phyloP scores from a whole-genome alignment of 1,140 invertebrate genomes.

The Spodoptera litura region DNA sequence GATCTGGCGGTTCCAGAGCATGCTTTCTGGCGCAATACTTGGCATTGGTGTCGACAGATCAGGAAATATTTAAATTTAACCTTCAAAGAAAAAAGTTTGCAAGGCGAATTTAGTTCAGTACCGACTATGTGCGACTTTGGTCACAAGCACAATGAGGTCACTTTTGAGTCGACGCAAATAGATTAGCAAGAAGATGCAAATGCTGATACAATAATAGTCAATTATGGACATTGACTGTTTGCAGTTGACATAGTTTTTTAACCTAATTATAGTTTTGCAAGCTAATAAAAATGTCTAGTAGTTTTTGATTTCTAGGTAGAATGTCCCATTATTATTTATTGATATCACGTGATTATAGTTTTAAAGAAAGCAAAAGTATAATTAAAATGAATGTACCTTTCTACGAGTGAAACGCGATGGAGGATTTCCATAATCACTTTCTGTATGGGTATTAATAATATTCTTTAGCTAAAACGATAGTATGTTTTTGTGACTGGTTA shows the following conservation, averaged over 20 bases:
- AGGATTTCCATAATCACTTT: no score
- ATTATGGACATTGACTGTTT: slow-evolving; percentile 3
- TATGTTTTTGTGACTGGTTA: no score
- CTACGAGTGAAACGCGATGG: no score
- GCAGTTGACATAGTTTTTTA: background rate
- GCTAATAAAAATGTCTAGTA: background rate
- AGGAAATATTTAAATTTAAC: slow-evolving; percentile 58
- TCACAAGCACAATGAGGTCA: slow-evolving; percentile 19
- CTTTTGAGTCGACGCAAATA: slow-evolving; percentile 17
- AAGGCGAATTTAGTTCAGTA: slow-evolving; percentile 51
- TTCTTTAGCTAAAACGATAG: no score
- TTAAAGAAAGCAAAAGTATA: background rate
- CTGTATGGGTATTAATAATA: no score
- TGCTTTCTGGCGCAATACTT: slow-evolving; percentile 59
- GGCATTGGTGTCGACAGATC: slow-evolving; percentile 57
- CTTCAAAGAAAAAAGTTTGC: slow-evolving; percentile 58
- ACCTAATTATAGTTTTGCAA: slow-evolving; percentile 12
- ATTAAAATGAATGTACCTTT: no score
- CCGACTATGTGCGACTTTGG: slow-evolving; percentile 33
- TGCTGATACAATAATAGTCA: background rate
- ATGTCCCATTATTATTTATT: background rate
- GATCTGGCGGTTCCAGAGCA: slow-evolving; percentile 55
- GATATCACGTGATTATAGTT: slow-evolving; percentile 7
- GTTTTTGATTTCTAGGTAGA: background rate
- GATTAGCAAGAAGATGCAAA: slow-evolving; percentile 16